A percentile compares a stretch with the other conserved stretches of the same genome.
Conservation (phyloP, 2,888 invertebrate genomes). For the Hypomecis atomaria region DNA sequence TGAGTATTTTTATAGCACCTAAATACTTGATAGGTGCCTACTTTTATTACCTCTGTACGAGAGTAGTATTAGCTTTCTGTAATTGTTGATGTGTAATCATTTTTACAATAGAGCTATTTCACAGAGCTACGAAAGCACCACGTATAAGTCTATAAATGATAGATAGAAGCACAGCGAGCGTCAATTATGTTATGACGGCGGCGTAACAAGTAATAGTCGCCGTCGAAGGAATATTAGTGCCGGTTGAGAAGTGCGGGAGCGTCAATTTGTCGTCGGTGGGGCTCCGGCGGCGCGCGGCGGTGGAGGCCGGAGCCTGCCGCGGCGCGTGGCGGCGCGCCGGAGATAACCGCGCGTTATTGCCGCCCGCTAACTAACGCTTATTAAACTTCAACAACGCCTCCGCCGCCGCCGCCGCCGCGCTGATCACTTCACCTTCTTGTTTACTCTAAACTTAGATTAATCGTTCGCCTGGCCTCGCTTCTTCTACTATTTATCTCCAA, state of each 20-base stretch:
- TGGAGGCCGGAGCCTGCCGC: constrained; percentile 17
- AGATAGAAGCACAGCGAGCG: constrained; percentile 14
- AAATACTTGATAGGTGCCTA: constrained; percentile 25
- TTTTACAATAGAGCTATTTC: neutral
- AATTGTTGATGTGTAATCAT: constrained; percentile 1
- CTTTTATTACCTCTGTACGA: constrained; percentile 9
- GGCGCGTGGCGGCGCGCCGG: constrained; percentile 55
- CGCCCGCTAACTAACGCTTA: constrained; percentile 81
- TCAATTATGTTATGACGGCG: constrained; percentile 29
- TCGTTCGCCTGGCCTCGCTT: constrained; percentile 69
- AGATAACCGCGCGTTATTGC: constrained; percentile 81
- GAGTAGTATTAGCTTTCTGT: constrained; percentile 7
- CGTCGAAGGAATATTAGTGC: constrained; percentile 47
- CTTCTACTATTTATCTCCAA: constrained; percentile 66
- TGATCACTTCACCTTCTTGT: constrained; percentile 84
- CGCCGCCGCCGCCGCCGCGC: constrained; percentile 51
- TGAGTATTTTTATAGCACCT: constrained; percentile 28
- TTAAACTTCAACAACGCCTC: constrained; percentile 82
- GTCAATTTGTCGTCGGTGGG: constrained; percentile 57
- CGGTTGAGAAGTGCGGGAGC: constrained; percentile 49
- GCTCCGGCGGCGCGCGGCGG: constrained; percentile 21
- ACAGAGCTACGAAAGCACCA: neutral
- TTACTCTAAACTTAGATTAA: constrained; percentile 83
- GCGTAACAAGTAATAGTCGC: constrained; percentile 40
- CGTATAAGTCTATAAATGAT: neutral